Evolutionary conservation across 2,113 vertebrate species (phyloP).

Genomic region (Coptodon bakossiorum): DNA sequence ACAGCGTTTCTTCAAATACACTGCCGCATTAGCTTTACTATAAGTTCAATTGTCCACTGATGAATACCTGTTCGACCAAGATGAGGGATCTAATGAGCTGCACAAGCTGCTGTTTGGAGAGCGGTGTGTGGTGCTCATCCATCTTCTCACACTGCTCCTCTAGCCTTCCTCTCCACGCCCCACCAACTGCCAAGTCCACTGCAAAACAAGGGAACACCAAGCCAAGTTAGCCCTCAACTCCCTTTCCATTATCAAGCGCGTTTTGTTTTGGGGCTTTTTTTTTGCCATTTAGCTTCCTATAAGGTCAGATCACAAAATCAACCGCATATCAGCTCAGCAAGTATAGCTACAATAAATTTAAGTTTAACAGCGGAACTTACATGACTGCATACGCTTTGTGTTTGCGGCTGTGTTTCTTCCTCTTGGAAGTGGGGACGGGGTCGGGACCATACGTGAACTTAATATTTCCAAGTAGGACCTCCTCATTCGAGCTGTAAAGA

Average conservation of each 20-base stretch:
- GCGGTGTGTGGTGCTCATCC: slow-evolving; percentile 12
- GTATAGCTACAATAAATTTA: not conserved
- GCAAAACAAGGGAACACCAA: not conserved
- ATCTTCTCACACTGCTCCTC: slow-evolving; percentile 39
- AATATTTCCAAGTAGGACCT: slow-evolving; percentile 68
- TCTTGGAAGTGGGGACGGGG: slow-evolving; percentile 12
- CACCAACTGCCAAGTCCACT: slow-evolving; percentile 34
- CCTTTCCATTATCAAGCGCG: not conserved
- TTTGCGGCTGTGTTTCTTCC: not conserved
- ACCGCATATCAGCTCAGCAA: not conserved
- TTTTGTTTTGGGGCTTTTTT: not conserved
- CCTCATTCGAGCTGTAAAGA: slow-evolving; percentile 48
- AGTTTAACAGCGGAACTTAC: slow-evolving; percentile 20
- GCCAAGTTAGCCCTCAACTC: not conserved
- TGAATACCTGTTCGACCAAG: slow-evolving; percentile 58
- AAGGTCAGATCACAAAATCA: not conserved
- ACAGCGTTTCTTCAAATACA: not conserved
- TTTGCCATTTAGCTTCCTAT: not conserved
- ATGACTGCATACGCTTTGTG: not conserved
- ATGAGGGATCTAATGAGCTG: slow-evolving; percentile 65
- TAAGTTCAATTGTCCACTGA: not conserved
- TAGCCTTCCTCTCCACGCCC: slow-evolving; percentile 3
- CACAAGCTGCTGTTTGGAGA: slow-evolving; percentile 63
- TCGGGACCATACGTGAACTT: slow-evolving; percentile 19
- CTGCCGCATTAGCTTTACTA: not conserved